A percentile compares a stretch with the other conserved stretches of the same genome.
These are phyloP conservation scores for Pelodiscus sinensis DNA, from an alignment of 2,113 vertebrate species.

Conservation along the genomic window DNA sequence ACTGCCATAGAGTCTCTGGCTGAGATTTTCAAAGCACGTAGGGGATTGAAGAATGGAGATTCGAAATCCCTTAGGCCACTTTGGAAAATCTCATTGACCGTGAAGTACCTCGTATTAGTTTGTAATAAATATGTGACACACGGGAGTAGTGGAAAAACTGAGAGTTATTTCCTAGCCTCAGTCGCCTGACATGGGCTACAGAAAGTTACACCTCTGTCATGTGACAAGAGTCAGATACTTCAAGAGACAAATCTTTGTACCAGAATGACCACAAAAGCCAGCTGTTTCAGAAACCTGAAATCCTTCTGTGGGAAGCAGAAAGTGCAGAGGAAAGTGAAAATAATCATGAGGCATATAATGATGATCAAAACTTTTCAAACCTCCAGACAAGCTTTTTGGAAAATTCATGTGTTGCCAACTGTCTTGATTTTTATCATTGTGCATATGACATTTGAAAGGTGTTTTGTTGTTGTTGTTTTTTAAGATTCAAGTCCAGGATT, in stretches of 20 bases:
- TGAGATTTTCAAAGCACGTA: not conserved
- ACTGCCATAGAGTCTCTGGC: not conserved
- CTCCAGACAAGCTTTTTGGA: not conserved
- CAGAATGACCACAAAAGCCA: not conserved
- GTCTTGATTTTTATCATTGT: not conserved
- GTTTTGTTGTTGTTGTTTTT: not conserved
- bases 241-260: not conserved
- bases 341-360: not conserved
- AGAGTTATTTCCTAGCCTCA: not conserved
- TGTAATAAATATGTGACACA: not conserved
- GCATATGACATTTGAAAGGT: not conserved
- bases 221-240: not conserved
- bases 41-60: not conserved
- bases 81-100: not conserved
- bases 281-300: not conserved
- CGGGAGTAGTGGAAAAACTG: not conserved
- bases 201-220: not conserved
- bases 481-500: not conserved
- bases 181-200: not conserved
- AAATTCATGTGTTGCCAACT: not conserved
- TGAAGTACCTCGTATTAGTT: conserved; percentile 4
- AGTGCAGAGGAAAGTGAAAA: not conserved
- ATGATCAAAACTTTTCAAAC: not conserved
- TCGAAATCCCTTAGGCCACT: not conserved
- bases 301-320: not conserved